Evolutionary conservation across 2,888 invertebrate genomes (phyloP).

Genomic region (Phragmatobia fuliginosa): DNA sequence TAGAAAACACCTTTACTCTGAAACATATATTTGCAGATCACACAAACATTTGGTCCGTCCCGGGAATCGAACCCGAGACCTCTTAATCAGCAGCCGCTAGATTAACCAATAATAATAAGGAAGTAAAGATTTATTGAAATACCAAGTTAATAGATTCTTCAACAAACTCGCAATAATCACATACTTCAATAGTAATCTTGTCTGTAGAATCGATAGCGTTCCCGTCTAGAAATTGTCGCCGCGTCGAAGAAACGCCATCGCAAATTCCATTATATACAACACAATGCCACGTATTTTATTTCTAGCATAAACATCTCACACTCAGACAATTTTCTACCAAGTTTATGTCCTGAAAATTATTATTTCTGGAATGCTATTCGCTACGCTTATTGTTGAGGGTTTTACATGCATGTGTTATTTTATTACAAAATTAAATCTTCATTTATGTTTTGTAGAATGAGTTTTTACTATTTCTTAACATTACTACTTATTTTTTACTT

Average conservation of each 20-base stretch:
- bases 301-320: constrained; percentile 34
- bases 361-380: constrained; percentile 30
- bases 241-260: constrained; percentile 23
- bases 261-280: constrained; percentile 43
- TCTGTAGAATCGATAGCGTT: constrained; percentile 39
- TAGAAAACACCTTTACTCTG: no score
- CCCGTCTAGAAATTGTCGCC: constrained; percentile 18
- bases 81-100: no score
- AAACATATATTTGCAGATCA: no score
- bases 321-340: constrained; percentile 25
- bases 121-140: background rate
- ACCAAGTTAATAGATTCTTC: background rate
- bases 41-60: no score
- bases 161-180: background rate
- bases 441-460: background rate
- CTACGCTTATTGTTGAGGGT: constrained; percentile 12
- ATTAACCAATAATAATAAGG: no score
- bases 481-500: background rate
- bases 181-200: constrained; percentile 15
- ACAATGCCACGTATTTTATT: constrained; percentile 48
- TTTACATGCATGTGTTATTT: constrained; percentile 12
- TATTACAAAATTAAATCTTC: background rate
- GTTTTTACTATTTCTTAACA: background rate
- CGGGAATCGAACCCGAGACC: no score
- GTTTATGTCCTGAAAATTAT: constrained; percentile 46